Conservation (phyloP, 92 coral and sea anemone species). For the Heliopora coerulea region DNA sequence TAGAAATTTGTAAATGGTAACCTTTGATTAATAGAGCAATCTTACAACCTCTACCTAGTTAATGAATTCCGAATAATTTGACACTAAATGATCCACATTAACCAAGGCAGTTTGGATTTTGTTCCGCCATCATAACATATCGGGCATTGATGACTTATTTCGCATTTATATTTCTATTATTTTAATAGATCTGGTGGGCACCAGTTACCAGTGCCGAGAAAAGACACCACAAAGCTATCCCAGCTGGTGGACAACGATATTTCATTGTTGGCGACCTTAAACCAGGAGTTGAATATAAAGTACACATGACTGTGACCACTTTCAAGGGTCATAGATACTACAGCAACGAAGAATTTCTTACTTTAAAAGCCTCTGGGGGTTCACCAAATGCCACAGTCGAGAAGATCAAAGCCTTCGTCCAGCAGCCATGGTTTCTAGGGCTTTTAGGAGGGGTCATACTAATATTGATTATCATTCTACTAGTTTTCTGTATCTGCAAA, state of each 20-base stretch:
- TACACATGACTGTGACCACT: constrained; percentile 35
- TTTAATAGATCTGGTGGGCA: not conserved
- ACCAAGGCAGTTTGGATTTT: not conserved
- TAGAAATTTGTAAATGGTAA: too few species aligned
- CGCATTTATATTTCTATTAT: not conserved
- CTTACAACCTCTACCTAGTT: too few species aligned
- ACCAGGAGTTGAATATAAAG: constrained; percentile 46
- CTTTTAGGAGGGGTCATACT: constrained; percentile 80
- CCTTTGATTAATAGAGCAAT: too few species aligned
- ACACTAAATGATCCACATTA: too few species aligned
- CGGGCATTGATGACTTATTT: not conserved
- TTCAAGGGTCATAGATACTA: constrained; percentile 7
- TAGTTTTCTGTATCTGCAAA: constrained; percentile 31
- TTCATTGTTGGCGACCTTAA: constrained; percentile 29
- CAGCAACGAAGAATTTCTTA: constrained; percentile 24
- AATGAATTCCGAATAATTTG: too few species aligned
- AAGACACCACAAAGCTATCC: not conserved
- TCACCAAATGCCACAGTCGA: not conserved
- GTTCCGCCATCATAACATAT: not conserved
- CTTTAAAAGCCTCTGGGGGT: not conserved
- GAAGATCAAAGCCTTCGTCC: constrained; percentile 65
- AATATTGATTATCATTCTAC: constrained; percentile 63
- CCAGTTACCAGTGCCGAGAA: not conserved
- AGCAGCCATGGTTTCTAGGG: constrained; percentile 94
- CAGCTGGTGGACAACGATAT: constrained; percentile 16